phyloP scores from a whole-genome alignment of 2,113 vertebrate species.

The Notechis scutatus region DNA sequence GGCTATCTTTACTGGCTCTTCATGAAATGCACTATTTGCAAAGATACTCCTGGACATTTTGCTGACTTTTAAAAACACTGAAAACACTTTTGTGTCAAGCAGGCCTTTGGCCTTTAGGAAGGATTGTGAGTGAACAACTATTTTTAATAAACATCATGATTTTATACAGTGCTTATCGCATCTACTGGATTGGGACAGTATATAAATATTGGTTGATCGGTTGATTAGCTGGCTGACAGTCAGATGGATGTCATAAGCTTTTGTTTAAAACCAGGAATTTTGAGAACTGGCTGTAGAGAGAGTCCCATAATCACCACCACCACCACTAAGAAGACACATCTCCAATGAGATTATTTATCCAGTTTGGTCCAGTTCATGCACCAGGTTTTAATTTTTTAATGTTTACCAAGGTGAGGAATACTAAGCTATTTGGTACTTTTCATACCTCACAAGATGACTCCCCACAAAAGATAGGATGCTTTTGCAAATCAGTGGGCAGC shows the following conservation, averaged over 20 bases:
- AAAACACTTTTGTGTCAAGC: not conserved
- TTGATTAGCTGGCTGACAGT: not conserved
- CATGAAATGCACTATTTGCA: not conserved
- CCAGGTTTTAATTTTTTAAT: not conserved
- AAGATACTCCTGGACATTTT: not conserved
- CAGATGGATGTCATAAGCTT: not conserved
- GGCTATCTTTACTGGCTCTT: not conserved
- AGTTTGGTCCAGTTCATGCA: not conserved
- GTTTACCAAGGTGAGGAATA: not conserved
- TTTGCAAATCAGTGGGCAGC: not conserved
- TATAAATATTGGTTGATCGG: not conserved
- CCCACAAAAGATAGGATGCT: not conserved
- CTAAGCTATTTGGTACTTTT: not conserved
- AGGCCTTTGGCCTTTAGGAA: not conserved
- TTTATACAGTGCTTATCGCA: not conserved
- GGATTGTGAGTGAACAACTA: not conserved
- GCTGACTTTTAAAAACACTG: not conserved
- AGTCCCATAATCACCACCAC: not conserved
- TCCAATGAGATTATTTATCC: not conserved
- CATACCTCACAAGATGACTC: not conserved
- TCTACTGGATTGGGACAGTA: not conserved
- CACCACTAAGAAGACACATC: not conserved
- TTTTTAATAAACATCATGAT: not conserved
- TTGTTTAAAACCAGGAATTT: not conserved
- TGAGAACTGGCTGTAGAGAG: not conserved